A percentile compares a stretch with the other conserved stretches of the same genome.
phyloP scores from a whole-genome alignment of 2,797 vertebrate species.

The Rhabdomys pumilio region DNA sequence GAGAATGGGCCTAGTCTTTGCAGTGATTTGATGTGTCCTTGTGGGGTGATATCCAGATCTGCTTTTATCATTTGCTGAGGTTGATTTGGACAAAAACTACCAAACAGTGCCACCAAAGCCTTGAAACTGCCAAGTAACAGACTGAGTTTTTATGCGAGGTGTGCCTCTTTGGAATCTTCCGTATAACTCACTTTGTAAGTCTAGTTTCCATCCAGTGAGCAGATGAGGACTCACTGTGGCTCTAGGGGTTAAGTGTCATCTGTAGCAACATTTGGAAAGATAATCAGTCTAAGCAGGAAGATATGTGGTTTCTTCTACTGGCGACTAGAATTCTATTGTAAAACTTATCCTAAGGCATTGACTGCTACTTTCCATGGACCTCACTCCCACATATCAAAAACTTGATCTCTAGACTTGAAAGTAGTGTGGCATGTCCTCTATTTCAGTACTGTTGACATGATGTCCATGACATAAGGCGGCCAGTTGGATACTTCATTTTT shows the following conservation, averaged over 20 bases:
- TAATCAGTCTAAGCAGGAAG: background rate
- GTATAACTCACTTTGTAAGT: background rate
- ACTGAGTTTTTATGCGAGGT: background rate
- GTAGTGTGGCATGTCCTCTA: background rate
- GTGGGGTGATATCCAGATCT: background rate
- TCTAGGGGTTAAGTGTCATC: background rate
- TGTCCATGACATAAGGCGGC: background rate
- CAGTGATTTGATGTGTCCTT: background rate
- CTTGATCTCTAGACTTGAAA: background rate
- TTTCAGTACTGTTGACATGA: background rate
- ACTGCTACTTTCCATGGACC: background rate
- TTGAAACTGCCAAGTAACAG: background rate
- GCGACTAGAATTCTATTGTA: background rate
- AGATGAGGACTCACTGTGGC: background rate
- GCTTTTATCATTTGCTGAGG: background rate
- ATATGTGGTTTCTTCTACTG: background rate
- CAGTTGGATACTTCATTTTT: background rate
- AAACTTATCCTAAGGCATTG: background rate
- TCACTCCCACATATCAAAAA: background rate
- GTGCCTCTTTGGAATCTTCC: background rate
- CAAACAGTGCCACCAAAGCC: background rate
- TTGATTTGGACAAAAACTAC: background rate
- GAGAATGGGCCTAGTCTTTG: no score
- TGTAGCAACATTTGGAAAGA: background rate
- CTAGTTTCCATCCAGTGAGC: background rate